phyloP scores from a whole-genome alignment of 2,888 invertebrate genomes.

The Ctenicera cuprea region DNA sequence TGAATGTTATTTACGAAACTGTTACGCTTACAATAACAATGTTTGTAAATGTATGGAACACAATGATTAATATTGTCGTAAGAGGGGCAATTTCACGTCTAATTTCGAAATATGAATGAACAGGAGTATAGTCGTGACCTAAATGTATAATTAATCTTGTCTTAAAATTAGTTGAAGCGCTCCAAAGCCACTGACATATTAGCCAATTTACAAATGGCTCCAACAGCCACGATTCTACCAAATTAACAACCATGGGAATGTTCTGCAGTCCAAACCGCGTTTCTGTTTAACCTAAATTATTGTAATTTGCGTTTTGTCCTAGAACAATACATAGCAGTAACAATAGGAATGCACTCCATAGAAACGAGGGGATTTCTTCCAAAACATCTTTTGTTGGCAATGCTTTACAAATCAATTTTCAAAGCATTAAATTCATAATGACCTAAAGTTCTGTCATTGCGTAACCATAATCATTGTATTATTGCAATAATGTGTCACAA shows the following conservation, averaged over 20 bases:
- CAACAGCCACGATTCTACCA: neutral
- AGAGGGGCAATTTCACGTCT: neutral
- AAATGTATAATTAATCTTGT: slow-evolving; percentile 11
- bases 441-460: too few relatives aligned
- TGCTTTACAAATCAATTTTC: too few relatives aligned
- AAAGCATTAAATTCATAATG: too few relatives aligned
- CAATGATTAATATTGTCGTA: neutral
- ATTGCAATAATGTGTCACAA: too few relatives aligned
- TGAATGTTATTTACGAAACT: neutral
- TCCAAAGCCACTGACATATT: slow-evolving; percentile 25
- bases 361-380: too few relatives aligned
- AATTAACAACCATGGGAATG: slow-evolving; percentile 4
- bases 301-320: neutral
- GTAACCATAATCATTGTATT: too few relatives aligned
- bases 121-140: neutral
- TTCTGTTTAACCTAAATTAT: neutral
- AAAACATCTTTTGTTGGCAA: too few relatives aligned
- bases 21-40: neutral
- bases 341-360: too few relatives aligned
- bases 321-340: neutral
- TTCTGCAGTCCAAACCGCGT: neutral
- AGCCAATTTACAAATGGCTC: slow-evolving; percentile 31
- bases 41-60: neutral
- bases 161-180: slow-evolving; percentile 21
- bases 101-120: slow-evolving; percentile 8